A percentile compares a stretch with the other conserved stretches of the same genome.
These are phyloP conservation scores for Pluvialis apricaria DNA, from an alignment of 2,113 vertebrate genomes.

Conservation along the genomic window DNA sequence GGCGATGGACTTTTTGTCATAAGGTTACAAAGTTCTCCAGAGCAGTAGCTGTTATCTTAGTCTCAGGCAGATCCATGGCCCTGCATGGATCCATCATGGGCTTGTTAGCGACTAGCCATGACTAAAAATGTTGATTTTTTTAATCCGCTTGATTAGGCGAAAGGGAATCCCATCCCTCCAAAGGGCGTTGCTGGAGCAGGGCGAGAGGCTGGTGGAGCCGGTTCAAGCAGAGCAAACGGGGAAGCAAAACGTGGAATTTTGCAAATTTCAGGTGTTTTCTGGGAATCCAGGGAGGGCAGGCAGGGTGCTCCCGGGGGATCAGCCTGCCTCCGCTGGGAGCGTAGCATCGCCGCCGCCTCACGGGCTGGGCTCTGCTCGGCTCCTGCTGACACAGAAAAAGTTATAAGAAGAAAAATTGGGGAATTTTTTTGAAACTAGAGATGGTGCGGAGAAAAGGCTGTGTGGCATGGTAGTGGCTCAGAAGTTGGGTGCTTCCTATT, in stretches of 20 bases:
- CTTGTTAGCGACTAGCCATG: background rate
- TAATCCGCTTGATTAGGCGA: fast-evolving
- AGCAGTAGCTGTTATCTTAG: background rate
- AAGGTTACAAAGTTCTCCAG: fast-evolving
- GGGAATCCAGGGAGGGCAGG: background rate
- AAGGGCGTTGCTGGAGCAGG: background rate
- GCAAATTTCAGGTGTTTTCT: background rate
- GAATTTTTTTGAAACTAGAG: background rate
- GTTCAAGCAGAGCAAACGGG: fast-evolving
- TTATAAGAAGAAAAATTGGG: background rate
- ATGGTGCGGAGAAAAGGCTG: background rate
- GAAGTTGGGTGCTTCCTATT: background rate
- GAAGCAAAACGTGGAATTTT: background rate
- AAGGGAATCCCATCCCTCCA: background rate
- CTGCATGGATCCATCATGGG: background rate
- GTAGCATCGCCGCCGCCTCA: fast-evolving
- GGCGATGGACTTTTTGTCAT: background rate
- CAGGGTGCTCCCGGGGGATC: fast-evolving
- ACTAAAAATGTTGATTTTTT: background rate
- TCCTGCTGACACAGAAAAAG: background rate
- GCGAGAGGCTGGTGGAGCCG: background rate
- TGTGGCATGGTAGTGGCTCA: fast-evolving
- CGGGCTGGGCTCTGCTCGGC: background rate
- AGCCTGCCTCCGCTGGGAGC: fast-evolving
- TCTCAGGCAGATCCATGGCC: background rate